These are phyloP conservation scores for Ormia ochracea DNA, from an alignment of 2,888 invertebrate species.

Conservation along the genomic window DNA sequence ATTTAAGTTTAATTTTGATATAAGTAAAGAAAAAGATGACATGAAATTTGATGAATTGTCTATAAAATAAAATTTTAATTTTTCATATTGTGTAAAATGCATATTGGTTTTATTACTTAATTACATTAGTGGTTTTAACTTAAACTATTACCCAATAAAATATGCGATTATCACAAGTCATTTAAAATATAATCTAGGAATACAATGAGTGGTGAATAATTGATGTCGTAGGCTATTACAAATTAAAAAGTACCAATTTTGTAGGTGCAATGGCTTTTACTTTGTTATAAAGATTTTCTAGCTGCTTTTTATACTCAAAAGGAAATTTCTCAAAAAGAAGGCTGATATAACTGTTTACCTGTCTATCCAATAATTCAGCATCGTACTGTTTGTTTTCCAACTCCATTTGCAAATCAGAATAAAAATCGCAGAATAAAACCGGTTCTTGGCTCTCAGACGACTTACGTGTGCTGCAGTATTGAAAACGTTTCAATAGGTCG, in stretches of 20 bases:
- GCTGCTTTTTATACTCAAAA: slow-evolving; percentile 50
- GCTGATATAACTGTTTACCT: slow-evolving; percentile 69
- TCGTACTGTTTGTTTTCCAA: slow-evolving; percentile 75
- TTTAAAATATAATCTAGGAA: neutral
- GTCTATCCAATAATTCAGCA: slow-evolving; percentile 74
- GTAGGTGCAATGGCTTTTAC: slow-evolving; percentile 29
- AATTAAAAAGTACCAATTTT: slow-evolving; percentile 6
- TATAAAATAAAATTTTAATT: slow-evolving; percentile 58
- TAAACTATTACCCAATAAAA: neutral
- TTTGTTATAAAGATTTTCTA: slow-evolving; percentile 46
- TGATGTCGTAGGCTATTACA: neutral
- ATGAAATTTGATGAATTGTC: slow-evolving; percentile 67
- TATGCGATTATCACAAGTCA: neutral
- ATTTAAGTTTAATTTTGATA: slow-evolving; percentile 83
- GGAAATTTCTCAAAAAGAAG: slow-evolving; percentile 46
- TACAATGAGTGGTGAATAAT: neutral
- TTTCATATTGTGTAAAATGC: neutral
- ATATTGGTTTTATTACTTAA: neutral
- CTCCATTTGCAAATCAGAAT: slow-evolving; percentile 76
- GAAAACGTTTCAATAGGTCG: slow-evolving; percentile 72
- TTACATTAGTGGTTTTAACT: neutral
- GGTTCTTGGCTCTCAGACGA: slow-evolving; percentile 72
- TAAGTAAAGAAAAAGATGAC: slow-evolving; percentile 66
- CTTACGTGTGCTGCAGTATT: slow-evolving; percentile 75
- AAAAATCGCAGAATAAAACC: slow-evolving; percentile 76